Base-by-base conservation (phyloP, 2,888 invertebrate species). In the Dynastes maya region DNA sequence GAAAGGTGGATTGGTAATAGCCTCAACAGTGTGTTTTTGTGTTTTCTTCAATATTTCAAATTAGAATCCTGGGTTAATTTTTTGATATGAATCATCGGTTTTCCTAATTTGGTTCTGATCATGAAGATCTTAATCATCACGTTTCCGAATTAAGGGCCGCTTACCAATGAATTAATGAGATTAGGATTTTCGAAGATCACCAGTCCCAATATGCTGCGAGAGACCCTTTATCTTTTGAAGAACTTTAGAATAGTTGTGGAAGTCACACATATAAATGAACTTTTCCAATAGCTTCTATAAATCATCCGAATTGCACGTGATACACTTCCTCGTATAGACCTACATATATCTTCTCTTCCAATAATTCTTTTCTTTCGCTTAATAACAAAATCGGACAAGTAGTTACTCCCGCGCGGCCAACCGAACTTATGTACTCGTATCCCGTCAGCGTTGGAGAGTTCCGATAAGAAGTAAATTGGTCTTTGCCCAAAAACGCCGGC, bases 381-480 rank as follows among this genome's bases (percentile, higher is more conserved):
- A 67, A 67, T 49, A 49, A 67, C 45, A 27, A 22, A 67, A 67
- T 67, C 49, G 49, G 49, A 45, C 67, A 22, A 27, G 37, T 64
- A 37, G 45, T 67, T 67, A 58, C 22, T 58, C 55, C 55, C 49
- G 13, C 37, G 65, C 16, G 67, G 67, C 67, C 22, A 67, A 16
- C 2, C 49, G 22, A 29, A 16, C 49, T 45, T 16, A 22, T 49
- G 22, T 49, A 45, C 45, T 45, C 32, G 40, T 64, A 45, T 67
- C 64, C 37, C 32, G 9, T 64, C 37, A n/a, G 64, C 27, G 32
- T 11, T 9, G 49, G 45, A 16, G 63, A 63, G 27, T 32, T 22
- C 72, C 40, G 72, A 72, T 72, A 72, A 72, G 58, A 58, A 72
- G 58, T 72, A 58, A 72, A 72, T 58, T 58, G 72, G 58, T 72